Conservation (phyloP, 2,797 vertebrate species). For the Cephalopachus bancanus region DNA sequence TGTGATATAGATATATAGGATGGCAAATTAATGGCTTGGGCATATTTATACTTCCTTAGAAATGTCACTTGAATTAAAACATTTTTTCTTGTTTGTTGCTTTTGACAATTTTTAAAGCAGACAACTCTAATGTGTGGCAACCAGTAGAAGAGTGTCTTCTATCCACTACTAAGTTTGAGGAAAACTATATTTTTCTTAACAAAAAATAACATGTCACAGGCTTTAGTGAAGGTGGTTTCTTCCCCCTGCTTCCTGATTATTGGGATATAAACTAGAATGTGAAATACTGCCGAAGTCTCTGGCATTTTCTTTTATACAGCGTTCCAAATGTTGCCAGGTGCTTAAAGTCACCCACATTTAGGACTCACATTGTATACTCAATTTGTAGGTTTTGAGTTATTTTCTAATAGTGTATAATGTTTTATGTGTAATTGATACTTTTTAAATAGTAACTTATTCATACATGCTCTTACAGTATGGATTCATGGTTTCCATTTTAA, state of each 20-base stretch:
- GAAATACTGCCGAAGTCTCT: background rate
- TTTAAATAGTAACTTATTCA: background rate
- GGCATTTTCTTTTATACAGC: background rate
- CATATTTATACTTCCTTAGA: slow-evolving; percentile 4
- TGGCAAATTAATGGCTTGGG: background rate
- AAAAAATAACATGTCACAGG: background rate
- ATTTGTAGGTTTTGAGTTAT: background rate
- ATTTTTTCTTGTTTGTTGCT: background rate
- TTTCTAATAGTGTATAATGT: background rate
- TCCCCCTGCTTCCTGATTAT: background rate
- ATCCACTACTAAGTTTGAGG: background rate
- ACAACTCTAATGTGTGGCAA: slow-evolving; percentile 9
- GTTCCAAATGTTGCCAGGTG: background rate
- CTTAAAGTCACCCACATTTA: background rate
- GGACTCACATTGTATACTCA: background rate
- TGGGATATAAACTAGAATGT: background rate
- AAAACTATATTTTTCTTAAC: slow-evolving; percentile 31
- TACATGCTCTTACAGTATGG: background rate
- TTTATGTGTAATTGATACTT: background rate
- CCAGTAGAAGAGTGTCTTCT: background rate
- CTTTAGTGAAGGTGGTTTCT: background rate
- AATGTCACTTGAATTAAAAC: slow-evolving; percentile 18
- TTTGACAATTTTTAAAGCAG: slow-evolving; percentile 40
- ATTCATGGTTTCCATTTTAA: background rate
- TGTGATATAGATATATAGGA: background rate